Conservation (phyloP, 1,140 invertebrate genomes). For the Zaprionus africanus region DNA sequence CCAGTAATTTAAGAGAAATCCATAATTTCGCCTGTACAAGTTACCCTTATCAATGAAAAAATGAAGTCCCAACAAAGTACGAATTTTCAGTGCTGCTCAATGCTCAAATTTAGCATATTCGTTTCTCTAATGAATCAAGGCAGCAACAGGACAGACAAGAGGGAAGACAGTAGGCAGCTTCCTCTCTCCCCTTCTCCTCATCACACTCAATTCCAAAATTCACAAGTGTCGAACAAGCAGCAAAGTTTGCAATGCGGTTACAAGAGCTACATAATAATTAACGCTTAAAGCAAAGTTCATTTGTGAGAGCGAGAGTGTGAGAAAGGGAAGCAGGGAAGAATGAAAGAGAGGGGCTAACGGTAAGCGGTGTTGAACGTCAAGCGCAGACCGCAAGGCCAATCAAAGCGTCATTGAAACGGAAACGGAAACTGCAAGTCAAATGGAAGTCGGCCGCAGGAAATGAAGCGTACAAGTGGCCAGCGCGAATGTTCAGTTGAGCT, state of each 20-base stretch:
- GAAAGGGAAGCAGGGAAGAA: no score
- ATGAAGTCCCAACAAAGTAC: no score
- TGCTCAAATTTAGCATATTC: neutral
- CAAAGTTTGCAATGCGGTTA: conserved; percentile 61
- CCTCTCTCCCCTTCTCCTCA: neutral
- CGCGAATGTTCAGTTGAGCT: neutral
- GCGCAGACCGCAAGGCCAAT: conserved; percentile 76
- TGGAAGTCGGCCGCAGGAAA: conserved; percentile 76
- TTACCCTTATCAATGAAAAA: no score
- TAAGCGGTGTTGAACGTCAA: conserved; percentile 17
- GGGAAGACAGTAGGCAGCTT: neutral
- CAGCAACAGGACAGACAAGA: neutral
- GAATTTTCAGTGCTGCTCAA: neutral
- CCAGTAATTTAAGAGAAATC: no score
- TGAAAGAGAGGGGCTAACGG: neutral
- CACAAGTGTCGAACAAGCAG: conserved; percentile 23
- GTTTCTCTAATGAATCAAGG: neutral
- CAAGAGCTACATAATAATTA: conserved; percentile 65
- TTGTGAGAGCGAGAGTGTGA: neutral
- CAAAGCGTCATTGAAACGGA: conserved; percentile 81
- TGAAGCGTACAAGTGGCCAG: conserved; percentile 67
- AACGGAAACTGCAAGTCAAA: conserved; percentile 81
- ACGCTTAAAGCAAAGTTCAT: conserved; percentile 54
- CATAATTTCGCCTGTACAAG: no score
- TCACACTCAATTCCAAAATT: conserved; percentile 1